Conservation (phyloP, 2,113 vertebrate species). For the Symphodus melops region DNA sequence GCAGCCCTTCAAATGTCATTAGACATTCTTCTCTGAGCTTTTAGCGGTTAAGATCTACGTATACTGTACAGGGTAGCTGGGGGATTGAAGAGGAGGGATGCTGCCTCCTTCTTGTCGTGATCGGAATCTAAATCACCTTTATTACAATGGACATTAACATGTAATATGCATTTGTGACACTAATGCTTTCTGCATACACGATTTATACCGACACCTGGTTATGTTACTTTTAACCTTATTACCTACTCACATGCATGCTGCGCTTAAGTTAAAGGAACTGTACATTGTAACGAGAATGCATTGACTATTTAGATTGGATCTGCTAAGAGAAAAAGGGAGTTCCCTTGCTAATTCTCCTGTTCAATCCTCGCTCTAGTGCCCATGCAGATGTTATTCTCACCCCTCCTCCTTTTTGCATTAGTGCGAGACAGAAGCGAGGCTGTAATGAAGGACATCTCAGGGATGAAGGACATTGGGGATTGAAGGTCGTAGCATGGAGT, state of each 20-base stretch:
- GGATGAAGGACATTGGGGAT: constrained; percentile 61
- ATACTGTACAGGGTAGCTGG: constrained; percentile 50
- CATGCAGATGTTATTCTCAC: constrained; percentile 61
- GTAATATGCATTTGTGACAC: constrained; percentile 36
- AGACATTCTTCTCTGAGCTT: constrained; percentile 53
- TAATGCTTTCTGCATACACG: constrained; percentile 28
- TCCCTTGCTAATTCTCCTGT: constrained; percentile 27
- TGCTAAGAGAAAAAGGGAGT: constrained; percentile 26
- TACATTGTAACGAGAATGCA: constrained; percentile 33
- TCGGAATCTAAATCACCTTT: constrained; percentile 62
- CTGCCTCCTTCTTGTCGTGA: constrained; percentile 41
- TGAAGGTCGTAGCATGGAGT: constrained; percentile 73
- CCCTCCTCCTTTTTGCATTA: constrained; percentile 49
- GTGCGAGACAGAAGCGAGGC: constrained; percentile 51
- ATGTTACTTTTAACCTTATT: constrained; percentile 8
- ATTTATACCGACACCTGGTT: not conserved
- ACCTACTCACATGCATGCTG: not conserved
- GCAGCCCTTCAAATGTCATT: constrained; percentile 78
- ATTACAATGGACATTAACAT: constrained; percentile 51
- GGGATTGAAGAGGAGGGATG: constrained; percentile 47
- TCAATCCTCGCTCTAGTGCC: constrained; percentile 1
- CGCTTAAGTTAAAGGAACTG: constrained; percentile 9
- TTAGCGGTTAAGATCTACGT: constrained; percentile 50
- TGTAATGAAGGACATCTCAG: constrained; percentile 65
- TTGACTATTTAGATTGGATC: constrained; percentile 32